These are phyloP conservation scores for Drosophila orena DNA, from an alignment of 1,140 invertebrate genomes.

Conservation along the genomic window DNA sequence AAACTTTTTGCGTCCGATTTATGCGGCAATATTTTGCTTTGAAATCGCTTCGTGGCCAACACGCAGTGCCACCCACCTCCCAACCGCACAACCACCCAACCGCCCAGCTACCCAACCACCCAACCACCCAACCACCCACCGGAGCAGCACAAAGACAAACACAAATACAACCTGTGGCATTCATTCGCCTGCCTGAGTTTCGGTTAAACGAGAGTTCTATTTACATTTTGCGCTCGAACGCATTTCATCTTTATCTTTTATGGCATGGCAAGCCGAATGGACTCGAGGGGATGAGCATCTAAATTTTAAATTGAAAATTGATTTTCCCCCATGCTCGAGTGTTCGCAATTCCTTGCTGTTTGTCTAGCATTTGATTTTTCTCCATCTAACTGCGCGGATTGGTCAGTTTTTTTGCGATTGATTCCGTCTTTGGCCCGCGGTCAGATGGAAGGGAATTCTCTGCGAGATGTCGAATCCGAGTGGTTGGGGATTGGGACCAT, in stretches of 20 bases:
- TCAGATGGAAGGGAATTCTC: constrained; percentile 36
- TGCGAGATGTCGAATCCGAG: not conserved
- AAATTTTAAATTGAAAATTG: constrained; percentile 82
- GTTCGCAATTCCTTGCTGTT: constrained; percentile 39
- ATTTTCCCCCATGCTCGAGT: constrained; percentile 65
- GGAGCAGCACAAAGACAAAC: constrained; percentile 33
- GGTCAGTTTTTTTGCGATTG: constrained; percentile 60
- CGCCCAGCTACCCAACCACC: not conserved
- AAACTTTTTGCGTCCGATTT: constrained; percentile 67
- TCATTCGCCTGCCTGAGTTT: constrained; percentile 37
- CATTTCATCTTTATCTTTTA: constrained; percentile 68
- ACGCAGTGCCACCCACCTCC: not conserved
- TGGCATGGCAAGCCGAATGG: constrained; percentile 18
- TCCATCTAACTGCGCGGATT: constrained; percentile 17
- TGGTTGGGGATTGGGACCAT: constrained; percentile 8
- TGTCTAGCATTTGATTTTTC: constrained; percentile 61
- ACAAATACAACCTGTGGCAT: constrained; percentile 62
- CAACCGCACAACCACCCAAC: not conserved
- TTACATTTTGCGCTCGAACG: constrained; percentile 75
- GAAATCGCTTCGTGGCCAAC: constrained; percentile 50
- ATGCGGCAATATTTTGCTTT: constrained; percentile 77
- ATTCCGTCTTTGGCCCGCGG: constrained; percentile 51
- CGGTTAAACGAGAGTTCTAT: constrained; percentile 66
- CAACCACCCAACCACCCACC: constrained; percentile 6
- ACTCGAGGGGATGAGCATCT: constrained; percentile 44